phyloP scores from a whole-genome alignment of 2,113 vertebrate species.

The Pachypanchax playfairii region DNA sequence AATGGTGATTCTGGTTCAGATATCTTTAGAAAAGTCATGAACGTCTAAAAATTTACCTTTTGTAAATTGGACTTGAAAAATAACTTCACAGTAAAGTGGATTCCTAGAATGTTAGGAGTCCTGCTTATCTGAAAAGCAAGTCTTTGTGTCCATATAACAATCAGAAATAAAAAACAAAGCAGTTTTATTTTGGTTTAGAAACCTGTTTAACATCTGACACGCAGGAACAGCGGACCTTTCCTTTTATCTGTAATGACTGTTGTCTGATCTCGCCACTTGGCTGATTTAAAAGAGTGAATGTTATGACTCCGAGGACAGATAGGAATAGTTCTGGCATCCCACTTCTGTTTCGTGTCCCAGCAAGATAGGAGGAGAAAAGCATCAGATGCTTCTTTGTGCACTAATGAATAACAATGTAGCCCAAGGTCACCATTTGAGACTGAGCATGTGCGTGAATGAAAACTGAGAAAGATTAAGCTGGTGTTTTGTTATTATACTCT shows the following conservation, averaged over 20 bases:
- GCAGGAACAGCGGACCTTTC: constrained; percentile 21
- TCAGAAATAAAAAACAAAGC: not conserved
- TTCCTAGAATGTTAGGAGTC: too few species aligned
- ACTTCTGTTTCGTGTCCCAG: constrained; percentile 46
- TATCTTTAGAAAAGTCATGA: too few species aligned
- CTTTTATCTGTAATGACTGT: constrained; percentile 37
- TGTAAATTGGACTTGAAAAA: too few species aligned
- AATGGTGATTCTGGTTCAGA: too few species aligned
- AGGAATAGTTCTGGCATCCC: constrained; percentile 35
- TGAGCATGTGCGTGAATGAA: not conserved
- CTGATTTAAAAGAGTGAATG: constrained; percentile 52
- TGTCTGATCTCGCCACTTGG: constrained; percentile 29
- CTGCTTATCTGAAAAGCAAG: not conserved
- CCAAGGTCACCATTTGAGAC: constrained; percentile 66
- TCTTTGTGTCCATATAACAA: not conserved
- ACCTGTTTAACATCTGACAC: constrained; percentile 9
- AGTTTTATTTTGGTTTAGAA: not conserved
- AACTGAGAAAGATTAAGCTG: constrained; percentile 2
- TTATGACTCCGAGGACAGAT: constrained; percentile 54
- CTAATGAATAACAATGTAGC: constrained; percentile 72
- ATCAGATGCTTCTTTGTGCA: constrained; percentile 35
- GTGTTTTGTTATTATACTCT: constrained; percentile 17
- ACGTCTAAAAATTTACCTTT: too few species aligned
- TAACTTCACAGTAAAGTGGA: too few species aligned
- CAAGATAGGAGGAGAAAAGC: constrained; percentile 54